These are phyloP conservation scores for Chalcis sispes DNA, from an alignment of 2,888 invertebrate species.

Conservation along the genomic window DNA sequence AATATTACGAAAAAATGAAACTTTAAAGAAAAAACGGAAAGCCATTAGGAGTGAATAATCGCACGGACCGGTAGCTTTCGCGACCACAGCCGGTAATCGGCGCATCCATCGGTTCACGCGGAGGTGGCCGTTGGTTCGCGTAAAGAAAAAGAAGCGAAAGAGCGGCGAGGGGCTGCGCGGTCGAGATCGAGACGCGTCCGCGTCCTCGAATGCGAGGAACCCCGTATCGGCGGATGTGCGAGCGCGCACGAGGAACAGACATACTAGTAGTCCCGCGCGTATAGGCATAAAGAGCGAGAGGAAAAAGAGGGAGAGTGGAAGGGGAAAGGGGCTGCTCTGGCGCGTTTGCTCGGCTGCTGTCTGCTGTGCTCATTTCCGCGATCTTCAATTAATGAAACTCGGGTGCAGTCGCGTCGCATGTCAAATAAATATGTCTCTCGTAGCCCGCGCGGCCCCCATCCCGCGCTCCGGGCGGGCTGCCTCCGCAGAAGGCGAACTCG, in stretches of 20 bases:
- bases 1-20: too few relatives aligned
- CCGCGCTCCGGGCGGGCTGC: slow-evolving; percentile 54
- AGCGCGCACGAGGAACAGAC: too few relatives aligned
- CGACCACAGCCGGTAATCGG: too few relatives aligned
- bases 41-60: too few relatives aligned
- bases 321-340: slow-evolving; percentile 5
- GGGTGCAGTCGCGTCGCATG: slow-evolving; percentile 76
- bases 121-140: too few relatives aligned
- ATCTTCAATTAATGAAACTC: slow-evolving; percentile 77
- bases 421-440: slow-evolving; percentile 76
- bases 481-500: neutral
- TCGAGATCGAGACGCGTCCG: slow-evolving; percentile 74
- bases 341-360: slow-evolving; percentile 65
- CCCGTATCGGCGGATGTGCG: slow-evolving; percentile 73
- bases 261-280: too few relatives aligned
- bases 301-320: slow-evolving; percentile 59
- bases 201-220: slow-evolving; percentile 72
- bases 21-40: too few relatives aligned
- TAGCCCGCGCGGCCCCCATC: slow-evolving; percentile 57
- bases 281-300: slow-evolving; percentile 47
- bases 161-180: too few relatives aligned
- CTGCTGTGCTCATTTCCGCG: slow-evolving; percentile 73
- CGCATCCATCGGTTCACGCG: too few relatives aligned
- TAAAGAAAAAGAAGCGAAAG: too few relatives aligned
- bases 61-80: too few relatives aligned